These are phyloP conservation scores for Rhinolophus ferrumequinum DNA, from an alignment of 2,113 vertebrate genomes.

Conservation along the genomic window DNA sequence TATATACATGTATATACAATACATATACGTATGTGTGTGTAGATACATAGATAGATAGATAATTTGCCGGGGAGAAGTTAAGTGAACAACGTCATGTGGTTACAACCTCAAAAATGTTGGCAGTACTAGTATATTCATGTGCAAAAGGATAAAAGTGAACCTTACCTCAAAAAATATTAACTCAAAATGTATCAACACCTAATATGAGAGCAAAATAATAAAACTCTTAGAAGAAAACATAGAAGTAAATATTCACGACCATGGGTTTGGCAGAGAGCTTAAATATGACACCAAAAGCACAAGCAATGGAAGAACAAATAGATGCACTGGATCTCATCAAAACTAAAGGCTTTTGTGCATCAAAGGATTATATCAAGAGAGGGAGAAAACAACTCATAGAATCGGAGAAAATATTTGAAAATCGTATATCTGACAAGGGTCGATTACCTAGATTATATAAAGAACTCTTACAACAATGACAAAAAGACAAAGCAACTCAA, in stretches of 20 bases:
- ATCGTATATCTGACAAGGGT: background rate
- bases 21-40: fast-evolving
- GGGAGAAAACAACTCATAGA: background rate
- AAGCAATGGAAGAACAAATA: background rate
- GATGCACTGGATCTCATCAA: background rate
- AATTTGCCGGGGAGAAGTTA: background rate
- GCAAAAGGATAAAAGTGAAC: background rate
- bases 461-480: background rate
- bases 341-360: background rate
- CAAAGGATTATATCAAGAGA: background rate
- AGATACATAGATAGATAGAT: background rate
- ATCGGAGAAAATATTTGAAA: background rate
- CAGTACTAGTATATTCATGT: background rate
- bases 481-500: background rate
- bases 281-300: background rate
- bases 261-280: background rate
- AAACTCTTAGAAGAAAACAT: background rate
- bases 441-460: background rate
- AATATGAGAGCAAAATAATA: background rate
- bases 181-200: background rate
- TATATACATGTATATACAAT: no score
- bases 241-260: background rate
- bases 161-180: background rate
- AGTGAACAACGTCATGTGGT: background rate
- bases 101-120: background rate